These are phyloP conservation scores for Machimus rusticus DNA, from an alignment of 2,888 invertebrate species.

Conservation along the genomic window DNA sequence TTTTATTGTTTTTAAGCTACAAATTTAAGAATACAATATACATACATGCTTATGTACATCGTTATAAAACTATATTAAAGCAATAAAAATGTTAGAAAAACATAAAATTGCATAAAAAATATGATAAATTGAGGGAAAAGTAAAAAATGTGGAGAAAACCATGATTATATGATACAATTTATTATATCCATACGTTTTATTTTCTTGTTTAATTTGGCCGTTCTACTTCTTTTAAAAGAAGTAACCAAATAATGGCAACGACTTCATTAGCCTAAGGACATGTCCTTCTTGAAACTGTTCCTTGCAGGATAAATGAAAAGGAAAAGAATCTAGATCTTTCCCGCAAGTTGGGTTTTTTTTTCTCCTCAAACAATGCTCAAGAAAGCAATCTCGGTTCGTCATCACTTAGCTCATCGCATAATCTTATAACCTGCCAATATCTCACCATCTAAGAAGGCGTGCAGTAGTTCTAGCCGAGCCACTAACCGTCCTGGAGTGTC, in stretches of 20 bases:
- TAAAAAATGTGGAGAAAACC: too few relatives aligned
- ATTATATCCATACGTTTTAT: too few relatives aligned
- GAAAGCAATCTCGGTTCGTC: background rate
- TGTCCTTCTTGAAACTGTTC: background rate
- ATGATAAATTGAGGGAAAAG: too few relatives aligned
- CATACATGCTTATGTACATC: too few relatives aligned
- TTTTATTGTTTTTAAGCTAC: too few relatives aligned
- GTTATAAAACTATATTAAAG: too few relatives aligned
- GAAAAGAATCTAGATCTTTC: background rate
- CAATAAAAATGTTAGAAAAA: too few relatives aligned
- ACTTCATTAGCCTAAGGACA: background rate
- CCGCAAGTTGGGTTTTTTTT: background rate
- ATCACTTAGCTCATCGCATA: background rate
- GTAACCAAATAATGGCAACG: background rate
- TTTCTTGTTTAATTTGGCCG: too few relatives aligned
- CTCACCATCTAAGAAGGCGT: background rate
- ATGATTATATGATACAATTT: too few relatives aligned
- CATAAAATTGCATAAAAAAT: too few relatives aligned
- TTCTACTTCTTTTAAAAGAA: background rate
- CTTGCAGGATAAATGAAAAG: background rate
- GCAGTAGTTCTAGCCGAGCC: background rate
- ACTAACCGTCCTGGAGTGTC: background rate
- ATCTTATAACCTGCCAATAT: background rate
- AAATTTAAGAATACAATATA: too few relatives aligned
- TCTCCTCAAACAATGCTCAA: background rate